A percentile compares a stretch with the other conserved stretches of the same genome.
phyloP scores from a whole-genome alignment of 1,140 invertebrate species.

The Dysdera silvatica region DNA sequence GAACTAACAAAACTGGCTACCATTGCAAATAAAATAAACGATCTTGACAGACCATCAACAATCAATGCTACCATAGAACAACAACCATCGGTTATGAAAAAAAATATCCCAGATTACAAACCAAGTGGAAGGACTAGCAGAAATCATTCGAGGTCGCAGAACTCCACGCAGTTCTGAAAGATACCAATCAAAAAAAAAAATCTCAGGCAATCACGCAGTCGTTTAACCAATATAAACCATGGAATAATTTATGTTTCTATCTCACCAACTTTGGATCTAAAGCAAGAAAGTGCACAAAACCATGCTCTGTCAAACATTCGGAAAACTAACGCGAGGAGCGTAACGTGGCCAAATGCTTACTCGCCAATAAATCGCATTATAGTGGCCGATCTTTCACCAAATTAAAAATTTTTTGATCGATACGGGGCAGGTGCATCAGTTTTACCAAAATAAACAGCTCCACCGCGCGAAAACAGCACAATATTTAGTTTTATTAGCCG shows the following conservation, averaged over 20 bases:
- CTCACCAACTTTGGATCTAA: not conserved
- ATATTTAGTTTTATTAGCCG: not conserved
- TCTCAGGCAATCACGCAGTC: not conserved
- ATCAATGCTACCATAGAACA: not conserved
- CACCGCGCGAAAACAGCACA: not conserved
- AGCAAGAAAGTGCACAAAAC: not conserved
- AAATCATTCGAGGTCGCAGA: not conserved
- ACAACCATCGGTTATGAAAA: not conserved
- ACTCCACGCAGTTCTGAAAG: not conserved
- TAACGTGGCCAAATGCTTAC: not conserved
- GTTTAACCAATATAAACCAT: not conserved
- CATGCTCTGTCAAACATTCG: not conserved
- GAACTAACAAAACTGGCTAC: not conserved
- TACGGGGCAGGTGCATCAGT: not conserved
- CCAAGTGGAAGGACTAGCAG: not conserved
- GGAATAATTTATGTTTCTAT: not conserved
- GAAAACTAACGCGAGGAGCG: not conserved
- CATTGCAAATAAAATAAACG: not conserved
- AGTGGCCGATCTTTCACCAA: not conserved
- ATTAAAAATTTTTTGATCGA: not conserved
- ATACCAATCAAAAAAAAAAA: not conserved
- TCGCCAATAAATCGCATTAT: not conserved
- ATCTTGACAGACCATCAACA: not conserved
- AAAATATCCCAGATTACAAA: not conserved
- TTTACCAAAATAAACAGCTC: not conserved